Evolutionary conservation across 2,797 vertebrate genomes (phyloP), one percentile per base, ranked within the genome.

Genomic region (Gila robusta): DNA sequence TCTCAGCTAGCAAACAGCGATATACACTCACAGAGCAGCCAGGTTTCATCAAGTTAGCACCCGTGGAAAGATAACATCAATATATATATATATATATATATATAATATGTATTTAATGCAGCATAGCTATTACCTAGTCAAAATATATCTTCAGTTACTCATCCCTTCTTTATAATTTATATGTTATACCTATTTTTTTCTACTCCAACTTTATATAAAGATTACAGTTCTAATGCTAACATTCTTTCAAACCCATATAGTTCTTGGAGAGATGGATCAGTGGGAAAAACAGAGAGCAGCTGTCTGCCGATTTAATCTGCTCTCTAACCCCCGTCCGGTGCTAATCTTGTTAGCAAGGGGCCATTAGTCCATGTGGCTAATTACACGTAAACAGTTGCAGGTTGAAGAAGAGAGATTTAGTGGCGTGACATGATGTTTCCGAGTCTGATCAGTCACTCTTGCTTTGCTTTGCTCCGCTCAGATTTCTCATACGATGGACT

Each of bases 331-430:
- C 85, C 69, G 69, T 92, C 91, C 92, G 89, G 90, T 89, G 90
- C 90, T 95, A 95, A 96, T 95, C 96, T 89, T 69, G 88, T 96
- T 94, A 95, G 88, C 49, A 62, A 78, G 59, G 70, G 88, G 90
- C 87, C 91, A 93, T 93, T 91, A 94, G 91, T 90, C 86, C 87
- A 90, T 84, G 83, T 21, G 23, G 83, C 83, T 91, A 93, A 93
- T 92, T 91, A 88, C 64, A 86, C 41, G 81, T 89, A 92, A 92
- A 91, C 88, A 91, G 87, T 66, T 76, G 83, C 70, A 87, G 86
- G 83, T 62, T 86, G 66, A 88, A 89, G 86, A 87, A 67, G 72
- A 77, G 88, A 67, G 81, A 89, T 78, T 79, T 84, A 81, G 49
- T 85, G 64, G 62, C 19, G n/a, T 69, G 69, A 72, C 76, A 44